Base-by-base conservation (phyloP, 2,888 invertebrate genomes). In the Perdita meconis region DNA sequence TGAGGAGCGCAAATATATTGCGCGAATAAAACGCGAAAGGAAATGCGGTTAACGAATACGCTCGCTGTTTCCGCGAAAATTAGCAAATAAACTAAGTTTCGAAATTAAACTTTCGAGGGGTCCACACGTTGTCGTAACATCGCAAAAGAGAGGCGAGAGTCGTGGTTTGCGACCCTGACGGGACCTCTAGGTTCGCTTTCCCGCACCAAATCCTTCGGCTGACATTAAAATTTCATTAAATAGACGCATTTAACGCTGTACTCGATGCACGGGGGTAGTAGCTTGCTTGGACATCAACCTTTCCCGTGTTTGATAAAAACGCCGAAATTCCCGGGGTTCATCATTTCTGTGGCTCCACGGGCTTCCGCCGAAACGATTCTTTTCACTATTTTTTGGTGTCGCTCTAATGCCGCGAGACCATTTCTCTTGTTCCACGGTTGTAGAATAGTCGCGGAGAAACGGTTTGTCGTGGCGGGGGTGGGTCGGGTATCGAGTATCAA, bases 161-260 rank as follows among this genome's bases (percentile, higher is more conserved):
- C 36, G 19, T 30, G 40, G 34, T 40, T 57, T 19, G 38, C 40
- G 47, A 47, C 47, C 47, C 12, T n/a, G 5, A 19, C 55, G 36
- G 51, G 40, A 57, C 56, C 19, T 36, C 47, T 10, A 8, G 34
- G 13, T 64, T 53, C 47, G 50, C 36, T 57, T 63, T 34, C 60
- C 57, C 55, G 50, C 50, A 38, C 38, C 26, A 64, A 47, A 63
- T 59, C 44, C 42, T 68, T 75, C 67, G 68, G 68, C 44, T 55
- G 64, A 72, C 82, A 77, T 81, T 84, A 76, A 80, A 84, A 84
- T 82, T 80, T 72, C 67, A 84, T 84, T 78, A 84, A 84, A 82
- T 72, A 66, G 70, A 81, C 69, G 84, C 73, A 74, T 74, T 82
- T 81, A 79, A 77, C 81, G 51, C 57, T 64, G 59, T 36, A 51